phyloP scores from a whole-genome alignment of 2,113 vertebrate genomes.

The Pituophis catenifer region DNA sequence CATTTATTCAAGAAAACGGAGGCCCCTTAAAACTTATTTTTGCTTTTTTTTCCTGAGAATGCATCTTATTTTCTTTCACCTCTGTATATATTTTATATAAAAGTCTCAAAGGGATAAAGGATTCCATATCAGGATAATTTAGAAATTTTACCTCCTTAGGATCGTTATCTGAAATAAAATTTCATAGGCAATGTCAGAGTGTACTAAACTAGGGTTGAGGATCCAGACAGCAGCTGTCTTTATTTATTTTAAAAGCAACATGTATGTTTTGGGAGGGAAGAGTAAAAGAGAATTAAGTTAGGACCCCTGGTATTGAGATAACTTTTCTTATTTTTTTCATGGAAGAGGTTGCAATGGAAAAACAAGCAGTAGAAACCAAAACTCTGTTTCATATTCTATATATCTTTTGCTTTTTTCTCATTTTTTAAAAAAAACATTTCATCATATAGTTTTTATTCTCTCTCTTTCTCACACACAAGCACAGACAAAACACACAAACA shows the following conservation, averaged over 20 bases:
- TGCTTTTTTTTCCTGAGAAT: neutral
- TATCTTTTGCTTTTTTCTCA: neutral
- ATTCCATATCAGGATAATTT: neutral
- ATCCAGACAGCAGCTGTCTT: neutral
- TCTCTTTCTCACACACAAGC: neutral
- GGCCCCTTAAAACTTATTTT: neutral
- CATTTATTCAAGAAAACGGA: neutral
- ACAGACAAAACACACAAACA: neutral
- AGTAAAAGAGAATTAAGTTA: neutral
- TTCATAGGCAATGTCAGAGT: neutral
- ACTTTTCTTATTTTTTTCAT: neutral
- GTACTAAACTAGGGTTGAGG: neutral
- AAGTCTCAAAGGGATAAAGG: neutral
- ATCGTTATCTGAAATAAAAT: neutral
- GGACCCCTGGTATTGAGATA: neutral
- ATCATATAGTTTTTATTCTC: neutral
- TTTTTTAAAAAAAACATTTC: neutral
- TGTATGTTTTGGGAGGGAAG: neutral
- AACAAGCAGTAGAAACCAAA: neutral
- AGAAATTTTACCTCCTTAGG: too few species aligned
- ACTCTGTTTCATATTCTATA: neutral
- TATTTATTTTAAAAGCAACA: neutral
- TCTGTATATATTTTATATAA: neutral
- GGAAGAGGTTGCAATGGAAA: neutral
- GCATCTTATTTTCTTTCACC: neutral